Evolutionary conservation across 2,113 vertebrate genomes (phyloP), one percentile per base, ranked within the genome.

Genomic region (Nothocercus julius): DNA sequence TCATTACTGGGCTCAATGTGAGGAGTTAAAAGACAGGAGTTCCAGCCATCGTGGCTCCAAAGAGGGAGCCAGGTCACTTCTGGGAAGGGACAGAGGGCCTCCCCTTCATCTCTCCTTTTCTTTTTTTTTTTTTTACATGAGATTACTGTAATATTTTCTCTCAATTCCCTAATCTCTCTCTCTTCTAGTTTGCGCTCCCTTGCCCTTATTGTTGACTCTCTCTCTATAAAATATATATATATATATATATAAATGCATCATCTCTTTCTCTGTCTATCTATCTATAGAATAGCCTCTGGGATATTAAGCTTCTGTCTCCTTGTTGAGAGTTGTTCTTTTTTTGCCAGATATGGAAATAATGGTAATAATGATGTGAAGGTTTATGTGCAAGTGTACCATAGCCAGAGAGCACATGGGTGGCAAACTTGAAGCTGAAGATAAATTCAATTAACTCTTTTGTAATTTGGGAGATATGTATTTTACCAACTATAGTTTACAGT

Each of bases 401-500:
- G 11, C 21, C 58, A 75, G 62, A 45, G 75, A 58, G 67, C n/a
- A 75, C 15, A 18, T 27, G 36, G 18, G 19, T 88, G 56, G 44
- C 66, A 79, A n/a, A 79, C 10, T 3, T 79, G 51, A 45, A 82
- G 44, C 21, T 25, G 40, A 82, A 82, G 28, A 62, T 56, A 92
- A 82, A 75, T 85, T 70, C 13, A 38, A 42, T 79, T 56, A 82
- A 85, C 45, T 75, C 27, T 75, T 92, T 82, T 94, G 79, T 94
- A 62, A 85, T 90, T 79, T 72, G 32, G 40, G 36, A 75, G 75
- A 79, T 94, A 69, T 85, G 84, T 82, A 36, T 13, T 87, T 87
- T 92, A 74, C 28, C 11, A 15, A 42, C 21, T 56, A 56, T 32
- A 32, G 54, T 56, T 56, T 56, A 56, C 18, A 56, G 54, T 56